These are phyloP conservation scores for Aix galericulata DNA, from an alignment of 2,113 vertebrate genomes.

Conservation along the genomic window DNA sequence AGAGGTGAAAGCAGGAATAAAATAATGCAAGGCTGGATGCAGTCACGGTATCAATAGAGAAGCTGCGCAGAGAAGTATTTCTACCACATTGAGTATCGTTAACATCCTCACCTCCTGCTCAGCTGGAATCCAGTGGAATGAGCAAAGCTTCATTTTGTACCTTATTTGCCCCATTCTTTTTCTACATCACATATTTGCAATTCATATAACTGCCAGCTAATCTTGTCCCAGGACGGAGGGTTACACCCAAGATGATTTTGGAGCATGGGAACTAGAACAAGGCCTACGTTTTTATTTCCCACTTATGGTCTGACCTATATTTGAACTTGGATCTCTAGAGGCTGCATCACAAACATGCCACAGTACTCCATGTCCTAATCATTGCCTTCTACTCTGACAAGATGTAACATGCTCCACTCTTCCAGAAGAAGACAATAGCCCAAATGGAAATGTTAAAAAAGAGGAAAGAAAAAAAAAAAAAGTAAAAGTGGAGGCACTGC, in stretches of 20 bases:
- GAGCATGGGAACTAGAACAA: background rate
- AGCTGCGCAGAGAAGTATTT: background rate
- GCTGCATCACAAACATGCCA: background rate
- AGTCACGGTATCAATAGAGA: background rate
- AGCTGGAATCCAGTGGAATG: background rate
- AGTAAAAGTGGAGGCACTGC: fast-evolving
- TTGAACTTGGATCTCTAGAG: background rate
- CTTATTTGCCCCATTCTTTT: background rate
- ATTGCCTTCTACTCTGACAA: background rate
- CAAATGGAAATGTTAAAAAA: background rate
- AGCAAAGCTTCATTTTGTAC: background rate
- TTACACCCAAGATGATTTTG: background rate
- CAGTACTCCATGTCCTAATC: background rate
- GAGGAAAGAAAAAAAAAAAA: fast-evolving
- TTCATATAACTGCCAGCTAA: background rate
- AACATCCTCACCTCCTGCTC: background rate
- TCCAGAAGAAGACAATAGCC: background rate
- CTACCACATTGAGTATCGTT: background rate
- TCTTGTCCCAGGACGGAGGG: background rate
- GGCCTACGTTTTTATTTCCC: background rate
- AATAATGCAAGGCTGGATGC: fast-evolving
- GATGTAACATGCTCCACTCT: background rate
- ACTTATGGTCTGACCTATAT: background rate
- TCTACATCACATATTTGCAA: background rate
- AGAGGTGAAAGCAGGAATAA: background rate